phyloP scores from a whole-genome alignment of 2,888 invertebrate species.

The Brachylomia viminalis region DNA sequence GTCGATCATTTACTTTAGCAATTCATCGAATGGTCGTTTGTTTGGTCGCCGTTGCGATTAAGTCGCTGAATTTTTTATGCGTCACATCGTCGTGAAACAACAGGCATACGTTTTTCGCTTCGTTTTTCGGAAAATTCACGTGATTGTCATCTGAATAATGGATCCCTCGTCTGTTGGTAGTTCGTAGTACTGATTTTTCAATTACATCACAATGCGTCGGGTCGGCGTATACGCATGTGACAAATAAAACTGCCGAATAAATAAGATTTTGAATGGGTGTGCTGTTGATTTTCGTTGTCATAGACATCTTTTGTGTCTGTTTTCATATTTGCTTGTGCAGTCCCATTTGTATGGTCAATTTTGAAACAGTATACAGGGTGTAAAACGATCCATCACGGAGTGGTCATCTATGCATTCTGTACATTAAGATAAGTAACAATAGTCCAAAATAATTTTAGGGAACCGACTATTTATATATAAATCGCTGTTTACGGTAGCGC shows the following conservation, averaged over 20 bases:
- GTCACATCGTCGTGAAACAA: slow-evolving; percentile 85
- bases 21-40: slow-evolving; percentile 79
- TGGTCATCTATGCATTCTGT: too few relatives aligned
- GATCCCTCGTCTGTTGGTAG: slow-evolving; percentile 78
- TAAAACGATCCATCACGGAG: not conserved
- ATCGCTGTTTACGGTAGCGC: too few relatives aligned
- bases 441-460: too few relatives aligned
- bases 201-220: slow-evolving; percentile 86
- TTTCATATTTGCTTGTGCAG: slow-evolving; percentile 30
- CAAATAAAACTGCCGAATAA: slow-evolving; percentile 57
- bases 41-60: slow-evolving; percentile 85
- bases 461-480: too few relatives aligned
- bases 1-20: slow-evolving; percentile 76
- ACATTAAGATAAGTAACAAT: too few relatives aligned
- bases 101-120: slow-evolving; percentile 84
- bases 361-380: not conserved
- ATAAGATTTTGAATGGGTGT: slow-evolving; percentile 51
- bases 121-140: slow-evolving; percentile 88
- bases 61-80: slow-evolving; percentile 87
- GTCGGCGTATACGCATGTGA: slow-evolving; percentile 62
- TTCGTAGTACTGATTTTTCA: slow-evolving; percentile 86
- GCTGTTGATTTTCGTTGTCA: slow-evolving; percentile 43
- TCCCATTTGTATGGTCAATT: not conserved
- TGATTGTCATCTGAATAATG: slow-evolving; percentile 89
- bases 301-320: slow-evolving; percentile 46